Conservation (phyloP, 2,113 vertebrate species). For the Rhizomys pruinosus region DNA sequence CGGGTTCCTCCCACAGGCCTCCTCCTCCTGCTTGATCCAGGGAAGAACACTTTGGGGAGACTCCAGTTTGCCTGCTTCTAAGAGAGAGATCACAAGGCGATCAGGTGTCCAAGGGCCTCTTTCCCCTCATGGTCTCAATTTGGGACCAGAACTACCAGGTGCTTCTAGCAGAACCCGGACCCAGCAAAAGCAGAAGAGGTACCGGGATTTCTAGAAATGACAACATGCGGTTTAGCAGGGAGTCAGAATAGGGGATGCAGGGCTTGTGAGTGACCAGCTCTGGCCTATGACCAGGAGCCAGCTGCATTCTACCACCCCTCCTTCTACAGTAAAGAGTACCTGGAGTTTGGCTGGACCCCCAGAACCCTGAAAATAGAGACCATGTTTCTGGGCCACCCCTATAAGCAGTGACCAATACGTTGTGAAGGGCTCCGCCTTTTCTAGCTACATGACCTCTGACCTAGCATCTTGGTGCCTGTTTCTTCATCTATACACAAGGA, state of each 20-base stretch:
- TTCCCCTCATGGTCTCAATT: neutral
- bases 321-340: neutral
- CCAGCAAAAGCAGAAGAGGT: neutral
- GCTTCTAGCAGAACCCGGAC: neutral
- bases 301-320: neutral
- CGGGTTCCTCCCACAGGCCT: slow-evolving; percentile 59
- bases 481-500: neutral
- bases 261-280: neutral
- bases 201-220: neutral
- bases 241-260: neutral
- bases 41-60: slow-evolving; percentile 78
- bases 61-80: slow-evolving; percentile 70
- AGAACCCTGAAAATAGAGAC: neutral
- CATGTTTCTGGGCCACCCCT: neutral
- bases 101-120: neutral
- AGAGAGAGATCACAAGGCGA: neutral
- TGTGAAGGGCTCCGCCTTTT: neutral
- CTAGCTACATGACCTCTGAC: neutral
- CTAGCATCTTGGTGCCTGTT: neutral
- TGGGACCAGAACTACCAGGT: neutral
- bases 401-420: neutral
- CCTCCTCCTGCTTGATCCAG: slow-evolving; percentile 84
- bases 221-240: neutral
- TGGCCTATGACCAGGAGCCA: neutral
- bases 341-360: neutral